phyloP scores from a whole-genome alignment of 1,140 invertebrate species.

The Drosophila pectinifera region DNA sequence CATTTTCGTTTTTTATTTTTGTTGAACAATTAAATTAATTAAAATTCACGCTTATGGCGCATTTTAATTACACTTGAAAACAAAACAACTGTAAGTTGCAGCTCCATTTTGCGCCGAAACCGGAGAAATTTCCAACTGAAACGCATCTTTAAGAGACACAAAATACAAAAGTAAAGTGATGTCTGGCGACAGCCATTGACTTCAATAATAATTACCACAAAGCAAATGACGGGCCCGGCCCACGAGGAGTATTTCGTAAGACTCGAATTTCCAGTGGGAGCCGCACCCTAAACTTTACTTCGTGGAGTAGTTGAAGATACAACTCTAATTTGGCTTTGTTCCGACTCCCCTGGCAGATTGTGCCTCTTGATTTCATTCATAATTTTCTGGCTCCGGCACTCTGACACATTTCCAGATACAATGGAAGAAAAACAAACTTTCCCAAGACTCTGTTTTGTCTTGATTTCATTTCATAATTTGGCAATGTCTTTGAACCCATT shows the following conservation, averaged over 20 bases:
- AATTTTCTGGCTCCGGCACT: constrained; percentile 58
- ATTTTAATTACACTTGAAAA: constrained; percentile 68
- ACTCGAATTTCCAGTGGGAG: neutral
- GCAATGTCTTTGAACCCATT: constrained; percentile 69
- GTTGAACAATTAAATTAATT: constrained; percentile 71
- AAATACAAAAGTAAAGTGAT: constrained; percentile 1
- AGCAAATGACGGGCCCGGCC: constrained; percentile 3
- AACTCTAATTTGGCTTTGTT: constrained; percentile 44
- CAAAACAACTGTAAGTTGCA: constrained; percentile 33
- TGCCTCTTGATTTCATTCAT: constrained; percentile 51
- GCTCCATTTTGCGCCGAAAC: constrained; percentile 42
- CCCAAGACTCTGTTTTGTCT: constrained; percentile 49
- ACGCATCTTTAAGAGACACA: constrained; percentile 45
- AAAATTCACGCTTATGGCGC: constrained; percentile 77
- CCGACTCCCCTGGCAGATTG: constrained; percentile 28
- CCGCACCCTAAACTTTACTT: constrained; percentile 25
- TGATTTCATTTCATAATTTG: constrained; percentile 49
- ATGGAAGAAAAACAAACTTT: constrained; percentile 60
- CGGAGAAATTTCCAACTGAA: constrained; percentile 51
- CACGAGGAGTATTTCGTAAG: constrained; percentile 16
- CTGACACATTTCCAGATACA: constrained; percentile 71
- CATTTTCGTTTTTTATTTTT: constrained; percentile 37
- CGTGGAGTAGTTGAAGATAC: constrained; percentile 35
- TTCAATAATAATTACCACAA: constrained; percentile 21
- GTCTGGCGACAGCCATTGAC: constrained; percentile 15